A percentile compares a stretch with the other conserved stretches of the same genome.
These are phyloP conservation scores for Allolobophora icterica DNA, from an alignment of 2,888 invertebrate genomes.

Conservation along the genomic window DNA sequence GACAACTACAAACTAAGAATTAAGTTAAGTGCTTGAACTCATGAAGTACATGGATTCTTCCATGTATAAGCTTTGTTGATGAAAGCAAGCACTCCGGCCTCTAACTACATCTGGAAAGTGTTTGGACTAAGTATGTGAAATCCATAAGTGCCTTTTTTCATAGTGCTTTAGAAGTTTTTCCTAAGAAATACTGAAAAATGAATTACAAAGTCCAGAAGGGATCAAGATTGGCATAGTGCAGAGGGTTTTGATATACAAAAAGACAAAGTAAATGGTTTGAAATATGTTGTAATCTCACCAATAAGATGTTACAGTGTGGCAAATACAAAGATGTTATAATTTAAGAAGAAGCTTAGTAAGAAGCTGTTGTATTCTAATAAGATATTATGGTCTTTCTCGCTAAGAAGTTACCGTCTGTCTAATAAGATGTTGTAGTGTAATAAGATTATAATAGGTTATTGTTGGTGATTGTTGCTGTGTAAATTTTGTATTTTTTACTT, in stretches of 20 bases:
- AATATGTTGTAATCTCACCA: background rate
- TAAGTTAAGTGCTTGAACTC: no score
- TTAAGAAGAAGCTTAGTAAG: background rate
- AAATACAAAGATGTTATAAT: background rate
- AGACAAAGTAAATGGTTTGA: background rate
- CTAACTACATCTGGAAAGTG: background rate
- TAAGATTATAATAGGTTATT: background rate
- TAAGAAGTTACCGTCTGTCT: no score
- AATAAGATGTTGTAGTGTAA: no score
- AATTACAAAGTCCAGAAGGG: background rate
- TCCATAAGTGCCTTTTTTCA: background rate
- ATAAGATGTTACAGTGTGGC: background rate
- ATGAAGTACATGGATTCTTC: background rate
- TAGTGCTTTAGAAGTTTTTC: background rate
- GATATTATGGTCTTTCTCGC: no score
- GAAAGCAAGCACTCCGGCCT: background rate
- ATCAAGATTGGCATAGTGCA: background rate
- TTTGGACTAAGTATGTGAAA: background rate
- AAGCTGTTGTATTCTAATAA: background rate
- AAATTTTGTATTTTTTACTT: background rate
- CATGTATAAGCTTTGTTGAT: background rate
- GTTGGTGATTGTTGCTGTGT: background rate
- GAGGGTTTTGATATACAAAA: background rate
- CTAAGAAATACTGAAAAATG: background rate
- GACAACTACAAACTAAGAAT: background rate